Evolutionary conservation across 2,888 invertebrate species (phyloP).

Genomic region (Melanostoma scalare): DNA sequence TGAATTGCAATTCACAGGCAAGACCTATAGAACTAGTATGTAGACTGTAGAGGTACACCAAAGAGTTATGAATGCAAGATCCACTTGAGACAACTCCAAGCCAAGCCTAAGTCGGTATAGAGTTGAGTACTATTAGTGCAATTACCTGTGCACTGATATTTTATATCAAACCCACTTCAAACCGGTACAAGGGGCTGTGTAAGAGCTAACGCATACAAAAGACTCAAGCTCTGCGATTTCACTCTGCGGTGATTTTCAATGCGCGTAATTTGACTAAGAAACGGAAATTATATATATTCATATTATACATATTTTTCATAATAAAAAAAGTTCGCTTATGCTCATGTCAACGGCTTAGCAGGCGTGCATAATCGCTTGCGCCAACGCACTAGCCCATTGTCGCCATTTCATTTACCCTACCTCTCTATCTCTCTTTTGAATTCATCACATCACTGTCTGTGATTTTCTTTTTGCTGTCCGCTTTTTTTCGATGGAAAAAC

Average conservation of each 20-base stretch:
- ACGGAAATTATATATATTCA: constrained; percentile 50
- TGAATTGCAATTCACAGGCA: no score
- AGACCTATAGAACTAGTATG: constrained; percentile 3
- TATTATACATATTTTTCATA: constrained; percentile 29
- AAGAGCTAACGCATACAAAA: constrained; percentile 51
- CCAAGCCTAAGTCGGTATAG: constrained; percentile 41
- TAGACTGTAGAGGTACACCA: constrained; percentile 17
- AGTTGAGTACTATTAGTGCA: constrained; percentile 54
- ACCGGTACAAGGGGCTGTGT: constrained; percentile 1
- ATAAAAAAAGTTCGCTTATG: constrained; percentile 40
- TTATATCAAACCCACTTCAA: constrained; percentile 29
- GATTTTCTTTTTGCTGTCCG: constrained; percentile 41
- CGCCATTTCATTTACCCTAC: constrained; percentile 35
- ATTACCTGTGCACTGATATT: constrained; percentile 63
- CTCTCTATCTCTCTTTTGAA: not conserved
- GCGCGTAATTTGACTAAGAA: constrained; percentile 65
- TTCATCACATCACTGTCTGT: constrained; percentile 6
- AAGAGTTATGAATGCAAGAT: constrained; percentile 20
- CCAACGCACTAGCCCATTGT: constrained; percentile 65
- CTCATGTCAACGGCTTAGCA: constrained; percentile 60
- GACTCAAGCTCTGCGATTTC: constrained; percentile 40
- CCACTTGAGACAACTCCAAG: constrained; percentile 8
- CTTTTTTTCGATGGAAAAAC: constrained; percentile 24
- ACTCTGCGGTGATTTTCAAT: constrained; percentile 46
- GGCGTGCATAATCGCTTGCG: constrained; percentile 66